Percentiles rank a stretch among this genome's conserved stretches.
Conservation (phyloP, 2,888 invertebrate genomes). For the Orchesellides sinensis region DNA sequence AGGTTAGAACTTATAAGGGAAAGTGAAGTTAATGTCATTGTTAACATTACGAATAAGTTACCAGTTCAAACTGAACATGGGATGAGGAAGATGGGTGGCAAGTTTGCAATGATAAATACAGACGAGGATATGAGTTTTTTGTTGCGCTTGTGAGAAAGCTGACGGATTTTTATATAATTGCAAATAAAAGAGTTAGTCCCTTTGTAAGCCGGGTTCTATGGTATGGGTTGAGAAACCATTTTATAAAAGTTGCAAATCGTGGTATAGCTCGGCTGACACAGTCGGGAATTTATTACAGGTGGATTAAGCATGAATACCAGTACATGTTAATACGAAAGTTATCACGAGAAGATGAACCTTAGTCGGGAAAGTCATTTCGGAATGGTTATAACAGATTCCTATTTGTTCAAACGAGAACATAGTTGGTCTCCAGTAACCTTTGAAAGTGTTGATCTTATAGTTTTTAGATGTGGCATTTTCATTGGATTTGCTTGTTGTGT, state of each 20-base stretch:
- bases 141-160: constrained; percentile 1
- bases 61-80: background rate
- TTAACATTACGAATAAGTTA: constrained; percentile 1
- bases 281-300: constrained; percentile 15
- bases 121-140: constrained; percentile 12
- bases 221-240: constrained; percentile 4
- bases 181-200: background rate
- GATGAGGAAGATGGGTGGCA: background rate
- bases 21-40: background rate
- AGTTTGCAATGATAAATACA: constrained; percentile 13
- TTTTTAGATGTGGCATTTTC: too few species aligned
- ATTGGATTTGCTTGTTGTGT: too few species aligned
- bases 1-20: background rate
- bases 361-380: too few species aligned
- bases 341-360: too few species aligned
- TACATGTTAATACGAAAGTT: too few species aligned
- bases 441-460: too few species aligned
- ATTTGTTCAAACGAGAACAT: too few species aligned
- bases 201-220: constrained; percentile 13
- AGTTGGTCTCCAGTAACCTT: too few species aligned
- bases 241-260: background rate
- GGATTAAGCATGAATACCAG: constrained; percentile 5
- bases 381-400: too few species aligned
- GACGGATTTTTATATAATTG: background rate
- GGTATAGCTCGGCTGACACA: constrained; percentile 4